Base-by-base conservation (phyloP, 2,113 vertebrate genomes). In the Colius striatus region DNA sequence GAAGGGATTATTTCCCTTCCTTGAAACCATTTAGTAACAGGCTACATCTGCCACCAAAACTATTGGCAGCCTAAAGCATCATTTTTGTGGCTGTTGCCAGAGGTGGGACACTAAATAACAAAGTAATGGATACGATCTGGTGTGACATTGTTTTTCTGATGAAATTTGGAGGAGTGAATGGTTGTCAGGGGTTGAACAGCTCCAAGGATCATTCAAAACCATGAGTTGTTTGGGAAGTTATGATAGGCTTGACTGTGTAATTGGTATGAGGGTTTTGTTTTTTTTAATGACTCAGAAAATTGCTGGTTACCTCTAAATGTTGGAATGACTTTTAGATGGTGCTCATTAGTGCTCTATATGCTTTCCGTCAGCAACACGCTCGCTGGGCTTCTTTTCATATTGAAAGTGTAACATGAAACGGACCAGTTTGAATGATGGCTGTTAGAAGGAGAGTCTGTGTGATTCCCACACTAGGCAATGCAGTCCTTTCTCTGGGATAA, bases 271-370 rank as follows among this genome's bases (percentile, higher is more conserved):
- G 51, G 86, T 21, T 32, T 45, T 4, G n/a, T 41, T 41, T 86
- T 89, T 81, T 89, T 72, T 94, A 95, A 96, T 80, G 89, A 83
- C 71, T 87, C 75, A 80, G 91, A 96, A 97, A 94, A 95, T 94
- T 94, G 87, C 82, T 91, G 68, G 67, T 86, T 95, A 58, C 91
- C 77, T 95, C 94, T 91, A 32, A 73, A 62, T 13, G 63, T 25
- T 95, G 90, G 84, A 91, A 95, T 94, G 29, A 36, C 87, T 92
- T 92, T 58, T 87, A 91, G 89, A 88, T 95, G 90, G 91, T 77
- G 94, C 91, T 95, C 90, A 36, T 96, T 96, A 94, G 91, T 77
- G 95, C 87, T 74, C 84, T 91, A 29, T 84, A 90, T 95, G 95
- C 95, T 89, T 96, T 93, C 79, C 88, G 61, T 93, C 92, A 92